Evolutionary conservation across 2,113 vertebrate species (phyloP).

Genomic region (Donacobius atricapilla): DNA sequence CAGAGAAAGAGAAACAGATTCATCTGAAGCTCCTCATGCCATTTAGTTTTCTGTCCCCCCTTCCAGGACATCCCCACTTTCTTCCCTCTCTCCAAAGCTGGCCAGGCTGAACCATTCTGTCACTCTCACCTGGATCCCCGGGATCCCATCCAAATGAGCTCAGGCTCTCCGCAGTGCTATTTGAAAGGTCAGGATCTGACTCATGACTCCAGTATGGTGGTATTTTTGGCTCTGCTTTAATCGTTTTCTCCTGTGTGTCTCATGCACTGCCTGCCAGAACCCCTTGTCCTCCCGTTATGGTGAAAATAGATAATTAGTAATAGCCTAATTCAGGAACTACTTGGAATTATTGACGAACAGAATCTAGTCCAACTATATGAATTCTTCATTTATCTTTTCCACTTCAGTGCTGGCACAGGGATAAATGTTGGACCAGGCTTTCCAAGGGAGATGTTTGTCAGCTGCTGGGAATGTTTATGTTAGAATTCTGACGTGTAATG

Average conservation of each 20-base stretch:
- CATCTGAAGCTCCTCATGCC: not conserved
- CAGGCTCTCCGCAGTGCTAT: not conserved
- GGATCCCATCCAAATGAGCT: constrained; percentile 10
- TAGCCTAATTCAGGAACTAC: not conserved
- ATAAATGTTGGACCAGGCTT: not conserved
- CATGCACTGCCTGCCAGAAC: not conserved
- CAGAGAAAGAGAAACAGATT: not conserved
- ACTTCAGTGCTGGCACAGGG: not conserved
- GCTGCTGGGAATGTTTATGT: not conserved
- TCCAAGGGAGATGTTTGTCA: not conserved
- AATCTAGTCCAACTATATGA: not conserved
- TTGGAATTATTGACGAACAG: not conserved
- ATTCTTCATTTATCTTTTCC: not conserved
- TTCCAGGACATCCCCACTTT: not conserved
- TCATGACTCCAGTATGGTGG: constrained; percentile 20
- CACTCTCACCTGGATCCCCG: not conserved
- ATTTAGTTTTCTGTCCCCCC: fast-evolving
- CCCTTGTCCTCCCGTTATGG: constrained; percentile 31
- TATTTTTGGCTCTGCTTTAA: constrained; percentile 52
- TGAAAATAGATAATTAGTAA: constrained; percentile 31
- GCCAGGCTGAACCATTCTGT: not conserved
- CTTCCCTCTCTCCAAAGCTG: not conserved
- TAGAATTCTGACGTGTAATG: not conserved
- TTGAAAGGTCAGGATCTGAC: constrained; percentile 50
- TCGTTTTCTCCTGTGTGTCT: constrained; percentile 25